These are phyloP conservation scores for Sarcophilus harrisii DNA, from an alignment of 2,797 vertebrate species.

Conservation along the genomic window DNA sequence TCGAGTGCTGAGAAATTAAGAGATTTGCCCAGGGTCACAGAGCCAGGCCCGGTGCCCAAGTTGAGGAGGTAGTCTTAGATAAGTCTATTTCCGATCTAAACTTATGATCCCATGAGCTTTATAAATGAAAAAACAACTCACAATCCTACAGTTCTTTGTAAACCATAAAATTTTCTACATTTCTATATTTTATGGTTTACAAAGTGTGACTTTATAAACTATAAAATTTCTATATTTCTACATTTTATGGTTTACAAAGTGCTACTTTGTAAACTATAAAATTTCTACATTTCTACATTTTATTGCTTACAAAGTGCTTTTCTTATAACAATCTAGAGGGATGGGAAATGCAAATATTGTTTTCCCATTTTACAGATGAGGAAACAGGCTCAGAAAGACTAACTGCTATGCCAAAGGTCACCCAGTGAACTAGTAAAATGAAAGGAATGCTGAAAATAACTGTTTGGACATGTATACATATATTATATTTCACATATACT, in stretches of 20 bases:
- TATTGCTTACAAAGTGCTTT: neutral
- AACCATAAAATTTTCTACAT: too few relatives aligned
- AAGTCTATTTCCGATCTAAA: neutral
- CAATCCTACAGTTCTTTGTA: neutral
- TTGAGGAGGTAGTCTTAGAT: neutral
- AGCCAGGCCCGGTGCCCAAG: neutral
- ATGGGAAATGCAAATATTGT: neutral
- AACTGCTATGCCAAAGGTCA: neutral
- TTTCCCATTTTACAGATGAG: conserved; percentile 1
- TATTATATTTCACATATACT: too few relatives aligned
- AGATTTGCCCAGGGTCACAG: neutral
- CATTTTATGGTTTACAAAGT: neutral
- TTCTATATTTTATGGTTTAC: too few relatives aligned
- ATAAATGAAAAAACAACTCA: neutral
- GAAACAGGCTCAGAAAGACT: neutral
- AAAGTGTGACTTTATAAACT: too few relatives aligned
- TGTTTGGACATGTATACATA: too few relatives aligned
- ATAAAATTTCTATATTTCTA: neutral
- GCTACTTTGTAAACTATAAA: too few relatives aligned
- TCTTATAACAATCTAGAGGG: neutral
- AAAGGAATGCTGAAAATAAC: neutral
- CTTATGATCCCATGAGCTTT: neutral
- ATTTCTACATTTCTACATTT: neutral
- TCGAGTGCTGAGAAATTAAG: neutral
- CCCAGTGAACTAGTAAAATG: neutral